Conservation (phyloP, 1,140 invertebrate genomes). For the Drosophila pseudoobscura region DNA sequence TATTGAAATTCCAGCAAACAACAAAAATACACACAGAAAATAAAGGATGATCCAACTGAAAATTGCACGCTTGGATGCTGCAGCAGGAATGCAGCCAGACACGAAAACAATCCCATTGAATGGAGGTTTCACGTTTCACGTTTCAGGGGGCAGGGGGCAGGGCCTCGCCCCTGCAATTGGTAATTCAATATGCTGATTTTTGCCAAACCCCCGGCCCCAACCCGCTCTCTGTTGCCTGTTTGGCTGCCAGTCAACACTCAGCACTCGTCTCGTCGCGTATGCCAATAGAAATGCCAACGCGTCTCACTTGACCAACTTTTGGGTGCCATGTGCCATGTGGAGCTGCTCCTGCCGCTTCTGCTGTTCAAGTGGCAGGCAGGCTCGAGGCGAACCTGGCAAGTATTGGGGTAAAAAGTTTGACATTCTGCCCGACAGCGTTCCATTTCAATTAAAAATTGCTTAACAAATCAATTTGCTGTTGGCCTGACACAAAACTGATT, state of each 20-base stretch:
- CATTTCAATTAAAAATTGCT: conserved; percentile 79
- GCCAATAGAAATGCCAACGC: conserved; percentile 69
- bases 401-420: conserved; percentile 55
- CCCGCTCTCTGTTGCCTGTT: conserved; percentile 6
- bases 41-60: conserved; percentile 15
- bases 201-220: neutral
- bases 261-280: conserved; percentile 27
- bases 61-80: conserved; percentile 10
- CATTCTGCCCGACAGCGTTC: conserved; percentile 57
- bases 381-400: conserved; percentile 21
- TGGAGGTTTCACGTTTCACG: conserved; percentile 1
- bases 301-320: conserved; percentile 47
- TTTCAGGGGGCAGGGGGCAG: conserved; percentile 12
- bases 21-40: conserved; percentile 17
- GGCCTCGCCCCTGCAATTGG: conserved; percentile 33
- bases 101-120: conserved; percentile 34
- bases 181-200: conserved; percentile 60
- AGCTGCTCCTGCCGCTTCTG: conserved; percentile 8
- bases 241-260: conserved; percentile 47
- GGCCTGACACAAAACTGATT: conserved; percentile 55
- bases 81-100: conserved; percentile 3
- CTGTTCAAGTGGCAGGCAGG: conserved; percentile 24
- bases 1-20: conserved; percentile 45
- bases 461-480: conserved; percentile 72
- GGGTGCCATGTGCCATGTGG: too few species aligned